Evolutionary conservation across 2,797 vertebrate genomes (phyloP).

Genomic region (Phoxinus dragarum): DNA sequence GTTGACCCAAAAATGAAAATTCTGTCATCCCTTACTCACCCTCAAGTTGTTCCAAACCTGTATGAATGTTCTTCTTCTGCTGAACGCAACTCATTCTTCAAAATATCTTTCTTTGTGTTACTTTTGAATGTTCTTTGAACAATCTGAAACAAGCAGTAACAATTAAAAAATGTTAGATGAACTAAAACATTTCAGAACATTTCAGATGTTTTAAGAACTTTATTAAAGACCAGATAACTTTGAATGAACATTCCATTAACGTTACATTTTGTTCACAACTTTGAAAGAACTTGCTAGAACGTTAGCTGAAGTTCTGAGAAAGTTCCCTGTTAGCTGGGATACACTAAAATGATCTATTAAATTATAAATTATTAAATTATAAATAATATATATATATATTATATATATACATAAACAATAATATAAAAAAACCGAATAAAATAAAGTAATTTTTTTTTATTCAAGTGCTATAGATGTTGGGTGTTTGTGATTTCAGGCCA

Average conservation of each 20-base stretch:
- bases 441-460: not conserved
- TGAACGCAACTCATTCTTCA: too few species aligned
- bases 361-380: too few species aligned
- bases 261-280: not conserved
- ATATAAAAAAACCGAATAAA: not conserved
- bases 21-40: too few species aligned
- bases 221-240: not conserved
- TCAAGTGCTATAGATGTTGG: not conserved
- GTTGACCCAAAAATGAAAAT: too few species aligned
- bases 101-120: too few species aligned
- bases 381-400: too few species aligned
- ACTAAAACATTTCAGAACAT: not conserved
- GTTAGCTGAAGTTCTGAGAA: not conserved
- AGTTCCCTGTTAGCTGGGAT: not conserved
- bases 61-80: too few species aligned
- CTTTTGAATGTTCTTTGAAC: not conserved
- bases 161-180: not conserved
- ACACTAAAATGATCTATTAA: not conserved
- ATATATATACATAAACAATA: not conserved
- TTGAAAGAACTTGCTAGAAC: not conserved
- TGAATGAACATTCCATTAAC: not conserved
- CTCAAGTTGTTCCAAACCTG: too few species aligned
- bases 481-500: slow-evolving; percentile 56
- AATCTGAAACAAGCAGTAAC: not conserved
- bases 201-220: not conserved